Percentiles rank a stretch among this genome's conserved stretches.
These are phyloP conservation scores for Acanthaster planci DNA, from an alignment of 35 echinoderm and acorn worm genomes.

Conservation along the genomic window DNA sequence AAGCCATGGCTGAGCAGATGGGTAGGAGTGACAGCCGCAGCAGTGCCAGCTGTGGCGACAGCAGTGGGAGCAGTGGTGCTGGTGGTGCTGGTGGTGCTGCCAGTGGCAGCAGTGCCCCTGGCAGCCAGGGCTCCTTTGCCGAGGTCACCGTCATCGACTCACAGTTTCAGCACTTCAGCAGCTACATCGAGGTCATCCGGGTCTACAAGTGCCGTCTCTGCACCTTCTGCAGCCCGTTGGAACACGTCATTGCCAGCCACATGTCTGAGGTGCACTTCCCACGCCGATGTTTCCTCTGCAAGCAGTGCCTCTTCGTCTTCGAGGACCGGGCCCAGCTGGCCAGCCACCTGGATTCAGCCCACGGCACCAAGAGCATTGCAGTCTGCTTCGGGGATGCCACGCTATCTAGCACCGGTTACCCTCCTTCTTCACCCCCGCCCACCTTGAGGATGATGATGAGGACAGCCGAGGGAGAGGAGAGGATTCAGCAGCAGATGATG, in stretches of 20 bases:
- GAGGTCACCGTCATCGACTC: conserved; percentile 99
- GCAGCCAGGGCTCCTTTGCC: conserved; percentile 69
- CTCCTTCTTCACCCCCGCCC: conserved; percentile 53
- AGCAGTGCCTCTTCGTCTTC: conserved; percentile 97
- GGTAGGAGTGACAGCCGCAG: neutral
- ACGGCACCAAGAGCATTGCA: conserved; percentile 76
- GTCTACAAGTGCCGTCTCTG: conserved; percentile 95
- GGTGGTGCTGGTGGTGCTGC: neutral
- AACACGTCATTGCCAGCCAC: conserved; percentile 99
- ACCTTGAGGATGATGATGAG: conserved; percentile 37
- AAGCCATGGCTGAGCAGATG: conserved; percentile 8
- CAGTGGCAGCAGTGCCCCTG: conserved; percentile 21
- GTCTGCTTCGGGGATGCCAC: conserved; percentile 84
- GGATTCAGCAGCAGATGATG: conserved; percentile 58
- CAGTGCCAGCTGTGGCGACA: neutral
- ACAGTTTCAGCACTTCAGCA: conserved; percentile 94
- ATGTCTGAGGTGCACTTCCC: conserved; percentile 99
- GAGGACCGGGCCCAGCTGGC: conserved; percentile 82
- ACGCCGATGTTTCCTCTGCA: conserved; percentile 84
- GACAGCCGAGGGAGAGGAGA: conserved; percentile 52
- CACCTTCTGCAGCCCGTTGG: conserved; percentile 92
- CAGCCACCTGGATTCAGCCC: conserved; percentile 87
- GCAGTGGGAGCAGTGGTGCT: neutral
- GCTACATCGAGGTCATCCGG: conserved; percentile 92
- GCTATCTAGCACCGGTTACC: conserved; percentile 17